Evolutionary conservation across 30 jellyfish, hydroid and myxozoan genomes (phyloP).

Genomic region (Sanderia malayensis): DNA sequence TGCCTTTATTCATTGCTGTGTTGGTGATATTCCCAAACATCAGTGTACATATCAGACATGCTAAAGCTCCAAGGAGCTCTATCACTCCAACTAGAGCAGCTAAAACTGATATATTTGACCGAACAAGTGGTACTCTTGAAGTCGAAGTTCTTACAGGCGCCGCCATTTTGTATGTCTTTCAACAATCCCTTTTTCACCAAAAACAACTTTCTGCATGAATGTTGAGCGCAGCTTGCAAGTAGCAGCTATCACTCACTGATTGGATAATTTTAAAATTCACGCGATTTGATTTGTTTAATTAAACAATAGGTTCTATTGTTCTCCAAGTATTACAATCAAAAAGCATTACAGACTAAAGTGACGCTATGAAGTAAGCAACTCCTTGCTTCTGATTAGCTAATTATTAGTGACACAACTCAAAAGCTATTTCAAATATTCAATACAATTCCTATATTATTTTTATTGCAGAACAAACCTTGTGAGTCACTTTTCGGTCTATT

Average conservation of each 20-base stretch:
- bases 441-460: no score
- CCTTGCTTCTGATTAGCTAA: no score
- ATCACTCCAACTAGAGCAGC: slow-evolving; percentile 61
- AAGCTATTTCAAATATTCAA: no score
- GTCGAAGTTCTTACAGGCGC: background rate
- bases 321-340: no score
- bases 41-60: slow-evolving; percentile 43
- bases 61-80: slow-evolving; percentile 59
- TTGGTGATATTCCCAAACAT: slow-evolving; percentile 56
- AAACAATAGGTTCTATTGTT: no score
- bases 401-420: no score
- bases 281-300: slow-evolving; percentile 24
- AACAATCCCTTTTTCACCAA: slow-evolving; percentile 16
- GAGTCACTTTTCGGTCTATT: no score
- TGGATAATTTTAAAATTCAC: background rate
- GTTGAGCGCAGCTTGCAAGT: slow-evolving; percentile 32
- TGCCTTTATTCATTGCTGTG: slow-evolving; percentile 31
- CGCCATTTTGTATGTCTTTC: background rate
- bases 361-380: no score
- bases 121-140: no score
- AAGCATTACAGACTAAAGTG: no score
- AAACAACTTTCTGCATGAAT: slow-evolving; percentile 45
- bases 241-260: background rate
- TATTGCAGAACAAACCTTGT: no score
- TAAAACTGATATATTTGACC: slow-evolving; percentile 10